phyloP scores from a whole-genome alignment of 2,113 vertebrate species.

The Chaetodon auriga region DNA sequence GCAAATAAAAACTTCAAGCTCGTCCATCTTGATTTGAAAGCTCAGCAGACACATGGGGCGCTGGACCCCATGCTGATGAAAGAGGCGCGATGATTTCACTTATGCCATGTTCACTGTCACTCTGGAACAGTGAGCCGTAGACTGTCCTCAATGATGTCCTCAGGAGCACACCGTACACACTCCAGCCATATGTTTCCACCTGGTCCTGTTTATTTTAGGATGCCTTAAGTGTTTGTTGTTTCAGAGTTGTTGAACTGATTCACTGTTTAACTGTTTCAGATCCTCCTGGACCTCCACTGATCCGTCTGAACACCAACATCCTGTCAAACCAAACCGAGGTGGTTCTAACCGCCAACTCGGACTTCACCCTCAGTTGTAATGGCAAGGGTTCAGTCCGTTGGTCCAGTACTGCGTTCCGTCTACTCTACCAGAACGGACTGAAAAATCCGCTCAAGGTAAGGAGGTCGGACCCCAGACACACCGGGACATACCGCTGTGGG shows the following conservation, averaged over 20 bases:
- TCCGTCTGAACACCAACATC: conserved; percentile 60
- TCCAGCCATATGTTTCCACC: too few species aligned
- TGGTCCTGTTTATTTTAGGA: too few species aligned
- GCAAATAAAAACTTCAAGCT: too few species aligned
- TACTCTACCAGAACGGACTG: fast-evolving
- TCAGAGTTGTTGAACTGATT: not conserved
- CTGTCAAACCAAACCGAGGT: conserved; percentile 46
- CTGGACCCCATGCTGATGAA: too few species aligned
- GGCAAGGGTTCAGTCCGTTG: conserved; percentile 41
- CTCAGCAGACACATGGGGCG: too few species aligned
- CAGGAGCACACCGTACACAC: too few species aligned
- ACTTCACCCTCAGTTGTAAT: conserved; percentile 71
- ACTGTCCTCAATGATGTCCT: too few species aligned
- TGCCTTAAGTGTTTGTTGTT: not conserved
- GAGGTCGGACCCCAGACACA: conserved; percentile 35
- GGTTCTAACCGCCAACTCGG: conserved; percentile 5
- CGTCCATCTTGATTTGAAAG: too few species aligned
- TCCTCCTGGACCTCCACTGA: conserved; percentile 32
- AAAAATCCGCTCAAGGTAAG: not conserved
- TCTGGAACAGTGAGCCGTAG: too few species aligned
- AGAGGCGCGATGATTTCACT: too few species aligned
- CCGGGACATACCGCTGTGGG: conserved; percentile 76
- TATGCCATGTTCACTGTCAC: too few species aligned
- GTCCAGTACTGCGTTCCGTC: conserved; percentile 38
- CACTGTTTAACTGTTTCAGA: conserved; percentile 50